Evolutionary conservation across 2,797 vertebrate species (phyloP).

Genomic region (Oreochromis mossambicus): DNA sequence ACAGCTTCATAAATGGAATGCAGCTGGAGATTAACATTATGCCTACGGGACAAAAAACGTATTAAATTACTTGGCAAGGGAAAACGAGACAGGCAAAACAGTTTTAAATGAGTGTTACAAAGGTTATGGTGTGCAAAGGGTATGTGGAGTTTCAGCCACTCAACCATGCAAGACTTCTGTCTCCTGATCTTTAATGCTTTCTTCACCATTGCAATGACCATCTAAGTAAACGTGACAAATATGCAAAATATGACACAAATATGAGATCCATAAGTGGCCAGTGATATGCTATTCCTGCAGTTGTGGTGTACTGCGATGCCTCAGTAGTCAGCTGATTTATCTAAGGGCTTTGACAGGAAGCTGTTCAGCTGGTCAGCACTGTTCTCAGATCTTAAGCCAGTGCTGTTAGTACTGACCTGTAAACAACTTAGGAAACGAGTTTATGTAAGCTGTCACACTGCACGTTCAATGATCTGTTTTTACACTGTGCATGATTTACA

Average conservation of each 20-base stretch:
- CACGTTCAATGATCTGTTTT: neutral
- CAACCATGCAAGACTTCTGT: neutral
- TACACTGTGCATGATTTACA: accelerated
- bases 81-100: accelerated
- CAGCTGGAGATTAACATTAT: accelerated
- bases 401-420: neutral
- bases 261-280: neutral
- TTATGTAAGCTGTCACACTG: neutral
- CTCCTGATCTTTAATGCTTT: neutral
- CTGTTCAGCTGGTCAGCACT: neutral
- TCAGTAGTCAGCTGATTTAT: neutral
- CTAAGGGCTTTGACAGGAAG: neutral
- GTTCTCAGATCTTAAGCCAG: neutral
- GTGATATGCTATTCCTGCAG: neutral
- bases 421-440: neutral
- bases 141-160: neutral
- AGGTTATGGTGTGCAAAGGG: neutral
- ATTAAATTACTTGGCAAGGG: neutral
- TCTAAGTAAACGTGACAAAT: neutral
- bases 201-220: accelerated
- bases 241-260: accelerated
- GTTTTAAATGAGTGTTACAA: accelerated
- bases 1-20: neutral
- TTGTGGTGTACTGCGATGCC: accelerated
- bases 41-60: neutral